Evolutionary conservation across 2,113 vertebrate genomes (phyloP), one percentile per base, ranked within the genome.

Genomic region (Periophthalmodon schlosseri): DNA sequence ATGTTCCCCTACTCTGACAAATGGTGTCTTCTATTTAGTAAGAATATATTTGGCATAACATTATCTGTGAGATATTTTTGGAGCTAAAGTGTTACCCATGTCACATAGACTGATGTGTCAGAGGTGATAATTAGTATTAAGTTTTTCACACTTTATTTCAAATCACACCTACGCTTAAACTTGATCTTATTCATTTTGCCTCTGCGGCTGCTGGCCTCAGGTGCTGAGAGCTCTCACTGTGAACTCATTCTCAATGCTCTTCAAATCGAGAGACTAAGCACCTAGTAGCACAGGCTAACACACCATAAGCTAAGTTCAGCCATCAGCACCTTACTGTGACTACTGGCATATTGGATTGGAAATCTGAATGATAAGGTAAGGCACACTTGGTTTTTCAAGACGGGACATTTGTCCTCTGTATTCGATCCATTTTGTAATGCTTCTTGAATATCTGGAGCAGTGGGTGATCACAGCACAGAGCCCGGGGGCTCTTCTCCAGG

Each of bases 201-300:
- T 73, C n/a, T 61, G 11, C 24, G 75, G 60, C 68, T 71, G 24
- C 68, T 79, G 57, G 68, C 64, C 49, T 69, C 69, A 69, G 70
- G 73, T 72, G 69, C 61, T 65, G 21, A 72, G 58, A 73, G 44
- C 33, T 49, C 54, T 69, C 36, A 52, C 70, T 65, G 69, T 74
- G 68, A 85, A 66, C 63, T 68, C 69, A 69, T 82, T 83, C 68
- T 69, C 57, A 63, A 9, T 72, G 72, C 73, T 73, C 68, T 76
- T 69, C 50, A 81, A 78, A 79, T 83, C 69, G 79, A 86, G 67
- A 71, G 78, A 84, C 71, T 75, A 60, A 75, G 78, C 49, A 57
- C 8, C 71, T 54, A n/a, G 71, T 50, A 76, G 57, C 63, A 83
- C 3, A 20, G 68, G 36, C 72, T 75, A 78, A 73, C 71, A 83